Base-by-base conservation (phyloP, 2,888 invertebrate genomes). In the Nomada goodeniana region DNA sequence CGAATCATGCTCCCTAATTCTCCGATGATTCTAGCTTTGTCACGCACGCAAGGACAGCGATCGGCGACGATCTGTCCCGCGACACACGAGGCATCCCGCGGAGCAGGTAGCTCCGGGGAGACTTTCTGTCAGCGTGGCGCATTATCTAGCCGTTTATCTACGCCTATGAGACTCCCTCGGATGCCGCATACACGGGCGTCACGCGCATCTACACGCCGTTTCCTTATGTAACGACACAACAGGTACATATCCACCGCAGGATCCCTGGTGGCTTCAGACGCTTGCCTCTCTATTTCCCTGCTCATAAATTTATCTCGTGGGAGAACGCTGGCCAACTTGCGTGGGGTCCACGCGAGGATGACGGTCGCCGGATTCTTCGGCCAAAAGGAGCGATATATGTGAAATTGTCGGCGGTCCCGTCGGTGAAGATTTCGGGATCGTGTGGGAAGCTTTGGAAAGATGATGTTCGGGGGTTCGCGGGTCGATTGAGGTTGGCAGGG, bases 1-100 rank as follows among this genome's bases (percentile, higher is more conserved):
- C 91, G 89, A 90, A 92, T 93, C 92, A 92, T 92, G 90, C 90
- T 91, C 88, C 89, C 89, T 92, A 92, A 92, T 92, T 91, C 90
- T 85, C 76, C 85, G 89, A 92, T 90, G 87, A 88, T 89, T 86
- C 86, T 67, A 69, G 74, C 80, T 77, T 57, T 60, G 75, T 44
- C 64, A 59, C 47, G 55, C 29, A 15, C 52, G 26, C 63, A 60
- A 75, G 82, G 70, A 83, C 82, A 55, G 70, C 76, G 85, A 87
- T 88, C 85, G 80, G 83, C 82, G 87, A 87, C 88, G 90, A 90
- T 90, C 89, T 85, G 81, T 85, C 82, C 89, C 83, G 85, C 76
- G 82, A 80, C 85, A 83, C 85, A 85, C 86, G 82, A 75, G 89
- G 88, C 85, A 82, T 87, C 89, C 90, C 84, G 88, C 84, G 83